Percentiles rank a stretch among this genome's conserved stretches.
Conservation (phyloP, 2,888 invertebrate species). For the Ophion ventricosus region DNA sequence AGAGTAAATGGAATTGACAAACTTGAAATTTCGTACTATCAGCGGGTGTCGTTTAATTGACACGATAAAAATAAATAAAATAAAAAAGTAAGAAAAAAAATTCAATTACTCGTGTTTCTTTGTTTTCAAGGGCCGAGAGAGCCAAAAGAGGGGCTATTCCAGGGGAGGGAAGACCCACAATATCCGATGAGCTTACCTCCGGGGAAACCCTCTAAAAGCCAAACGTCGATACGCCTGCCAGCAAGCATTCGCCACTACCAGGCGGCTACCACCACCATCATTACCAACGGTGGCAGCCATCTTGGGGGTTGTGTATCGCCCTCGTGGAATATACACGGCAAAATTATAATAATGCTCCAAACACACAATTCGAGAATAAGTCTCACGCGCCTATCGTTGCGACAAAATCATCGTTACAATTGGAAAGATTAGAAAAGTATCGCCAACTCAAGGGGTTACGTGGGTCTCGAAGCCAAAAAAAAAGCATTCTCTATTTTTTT, state of each 20-base stretch:
- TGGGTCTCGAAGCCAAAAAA: too few species aligned
- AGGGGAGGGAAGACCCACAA: constrained; percentile 83
- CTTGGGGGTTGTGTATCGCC: constrained; percentile 80
- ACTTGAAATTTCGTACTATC: constrained; percentile 11
- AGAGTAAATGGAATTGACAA: not conserved
- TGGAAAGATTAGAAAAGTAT: not conserved
- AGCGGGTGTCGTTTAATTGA: constrained; percentile 72
- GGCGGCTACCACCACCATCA: constrained; percentile 21
- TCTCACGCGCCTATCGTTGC: constrained; percentile 31
- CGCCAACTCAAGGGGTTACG: not conserved
- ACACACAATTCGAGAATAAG: constrained; percentile 73
- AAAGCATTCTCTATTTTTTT: too few species aligned
- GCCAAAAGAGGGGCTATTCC: constrained; percentile 77
- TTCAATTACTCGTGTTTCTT: constrained; percentile 82
- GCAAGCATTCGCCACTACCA: constrained; percentile 34
- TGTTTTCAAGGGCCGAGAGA: constrained; percentile 74
- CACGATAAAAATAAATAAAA: too few species aligned
- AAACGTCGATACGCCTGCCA: constrained; percentile 82
- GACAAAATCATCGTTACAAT: not conserved
- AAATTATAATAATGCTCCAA: constrained; percentile 73
- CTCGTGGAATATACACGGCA: constrained; percentile 70
- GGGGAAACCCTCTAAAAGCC: constrained; percentile 82
- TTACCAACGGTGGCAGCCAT: constrained; percentile 76
- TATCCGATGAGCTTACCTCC: constrained; percentile 83
- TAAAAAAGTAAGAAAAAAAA: too few species aligned